Evolutionary conservation across 1,140 invertebrate genomes (phyloP), one percentile per base, ranked within the genome.

Genomic region (Nasonia giraulti): DNA sequence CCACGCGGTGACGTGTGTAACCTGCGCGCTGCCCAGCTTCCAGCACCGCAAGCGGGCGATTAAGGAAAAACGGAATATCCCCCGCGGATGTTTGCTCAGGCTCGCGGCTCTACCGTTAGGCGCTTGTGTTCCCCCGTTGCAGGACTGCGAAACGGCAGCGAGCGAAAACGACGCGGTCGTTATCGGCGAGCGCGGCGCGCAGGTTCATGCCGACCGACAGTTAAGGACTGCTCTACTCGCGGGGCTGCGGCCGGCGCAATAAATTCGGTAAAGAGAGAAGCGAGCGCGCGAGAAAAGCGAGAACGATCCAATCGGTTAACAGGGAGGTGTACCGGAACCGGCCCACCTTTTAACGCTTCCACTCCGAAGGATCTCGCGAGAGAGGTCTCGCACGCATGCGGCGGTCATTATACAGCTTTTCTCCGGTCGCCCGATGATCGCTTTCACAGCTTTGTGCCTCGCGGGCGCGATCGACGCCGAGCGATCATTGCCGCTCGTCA

Each of bases 321-420:
- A 88, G 89, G 89, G 89, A 92, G 92, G 92, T 92, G 92, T 92
- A 92, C 90, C 92, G 89, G 90, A 90, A 90, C 88, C 92, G 86
- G 90, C 92, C 92, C 91, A 93, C 91, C 92, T 93, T 93, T 93
- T 92, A 93, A 90, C 91, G 89, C 91, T 89, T 89, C 76, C 17
- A 12, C 7, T 7, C 23, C 12, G 14, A 27, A 69, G 47, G 47
- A 69, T 31, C 66, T 44, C 66, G 17, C 11, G 8, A 69, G 20
- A n/a, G 66, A 27, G 27, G 1, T 27, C 66, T n/a, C 66, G 7
- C 66, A 11, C 23, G 82, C 90, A 92, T 91, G 89, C 90, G 90
- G 88, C 83, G 85, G 87, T 89, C 90, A 89, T 91, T 91, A 91
- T n/a, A 89, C 86, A 88, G 88, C 86, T 89, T 88, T 89, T 87